Evolutionary conservation across 2,113 vertebrate genomes (phyloP).

Genomic region (Albula glossodonta): DNA sequence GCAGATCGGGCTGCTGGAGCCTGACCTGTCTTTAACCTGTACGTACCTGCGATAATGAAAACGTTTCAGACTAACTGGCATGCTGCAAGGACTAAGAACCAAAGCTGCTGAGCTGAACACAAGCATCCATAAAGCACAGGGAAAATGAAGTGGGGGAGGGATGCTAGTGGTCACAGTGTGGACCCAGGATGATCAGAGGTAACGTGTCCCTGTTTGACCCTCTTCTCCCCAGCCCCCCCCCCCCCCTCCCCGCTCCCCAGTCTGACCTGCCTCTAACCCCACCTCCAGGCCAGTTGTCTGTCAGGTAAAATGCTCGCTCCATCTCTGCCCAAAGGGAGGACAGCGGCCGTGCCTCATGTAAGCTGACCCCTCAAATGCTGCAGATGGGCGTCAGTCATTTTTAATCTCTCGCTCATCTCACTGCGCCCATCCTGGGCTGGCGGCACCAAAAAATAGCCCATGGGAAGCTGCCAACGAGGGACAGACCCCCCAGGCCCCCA

Average conservation of each 20-base stretch:
- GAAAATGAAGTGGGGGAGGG: not conserved
- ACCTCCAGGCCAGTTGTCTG: not conserved
- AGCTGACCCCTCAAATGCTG: not conserved
- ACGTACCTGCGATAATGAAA: not conserved
- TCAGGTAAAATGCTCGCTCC: not conserved
- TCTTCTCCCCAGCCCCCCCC: not conserved
- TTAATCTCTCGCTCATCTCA: conserved; percentile 56
- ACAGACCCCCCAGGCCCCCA: conserved; percentile 46
- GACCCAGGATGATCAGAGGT: not conserved
- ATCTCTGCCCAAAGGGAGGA: not conserved
- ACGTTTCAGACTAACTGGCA: not conserved
- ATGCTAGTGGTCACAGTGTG: not conserved
- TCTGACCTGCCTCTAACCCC: not conserved
- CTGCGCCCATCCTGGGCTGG: conserved; percentile 58
- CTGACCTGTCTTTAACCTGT: not conserved
- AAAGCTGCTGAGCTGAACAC: not conserved
- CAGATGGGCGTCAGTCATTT: conserved; percentile 27
- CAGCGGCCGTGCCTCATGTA: too few species aligned
- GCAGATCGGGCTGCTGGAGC: too few species aligned
- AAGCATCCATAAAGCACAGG: not conserved
- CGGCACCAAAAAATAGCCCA: conserved; percentile 62
- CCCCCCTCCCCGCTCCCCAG: not conserved
- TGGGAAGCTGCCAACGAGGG: conserved; percentile 64
- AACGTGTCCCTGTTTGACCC: not conserved
- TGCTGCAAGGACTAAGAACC: not conserved